Conservation (phyloP, 2,113 vertebrate genomes). For the Odocoileus hemionus region DNA sequence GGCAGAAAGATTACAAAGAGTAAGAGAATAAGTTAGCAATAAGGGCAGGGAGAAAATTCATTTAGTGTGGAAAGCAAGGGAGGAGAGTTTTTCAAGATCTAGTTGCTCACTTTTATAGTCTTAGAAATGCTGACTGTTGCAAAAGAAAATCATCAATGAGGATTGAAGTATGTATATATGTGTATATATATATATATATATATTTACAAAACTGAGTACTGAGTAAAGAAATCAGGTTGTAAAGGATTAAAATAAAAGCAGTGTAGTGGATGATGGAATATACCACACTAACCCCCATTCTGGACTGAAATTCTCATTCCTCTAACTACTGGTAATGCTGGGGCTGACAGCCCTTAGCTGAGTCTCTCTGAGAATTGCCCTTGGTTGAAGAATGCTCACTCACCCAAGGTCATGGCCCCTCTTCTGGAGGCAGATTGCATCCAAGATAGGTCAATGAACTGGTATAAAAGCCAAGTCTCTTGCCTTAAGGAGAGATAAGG, state of each 20-base stretch:
- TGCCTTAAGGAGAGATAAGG: not conserved
- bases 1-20: not conserved
- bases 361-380: not conserved
- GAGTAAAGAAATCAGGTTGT: not conserved
- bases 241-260: not conserved
- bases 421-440: not conserved
- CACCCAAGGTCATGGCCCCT: not conserved
- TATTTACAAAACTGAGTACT: not conserved
- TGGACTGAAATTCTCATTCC: not conserved
- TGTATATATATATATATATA: no score
- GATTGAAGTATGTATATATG: not conserved
- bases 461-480: not conserved
- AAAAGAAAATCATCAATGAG: not conserved
- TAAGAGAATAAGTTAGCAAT: not conserved
- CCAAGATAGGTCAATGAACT: not conserved
- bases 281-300: not conserved
- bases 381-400: not conserved
- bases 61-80: not conserved
- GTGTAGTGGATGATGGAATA: not conserved
- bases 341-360: not conserved
- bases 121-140: not conserved
- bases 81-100: not conserved
- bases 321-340: not conserved
- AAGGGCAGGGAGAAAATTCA: not conserved
- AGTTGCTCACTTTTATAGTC: not conserved